These are phyloP conservation scores for Helicolenus hilgendorfi DNA, from an alignment of 2,797 vertebrate genomes.

Conservation along the genomic window DNA sequence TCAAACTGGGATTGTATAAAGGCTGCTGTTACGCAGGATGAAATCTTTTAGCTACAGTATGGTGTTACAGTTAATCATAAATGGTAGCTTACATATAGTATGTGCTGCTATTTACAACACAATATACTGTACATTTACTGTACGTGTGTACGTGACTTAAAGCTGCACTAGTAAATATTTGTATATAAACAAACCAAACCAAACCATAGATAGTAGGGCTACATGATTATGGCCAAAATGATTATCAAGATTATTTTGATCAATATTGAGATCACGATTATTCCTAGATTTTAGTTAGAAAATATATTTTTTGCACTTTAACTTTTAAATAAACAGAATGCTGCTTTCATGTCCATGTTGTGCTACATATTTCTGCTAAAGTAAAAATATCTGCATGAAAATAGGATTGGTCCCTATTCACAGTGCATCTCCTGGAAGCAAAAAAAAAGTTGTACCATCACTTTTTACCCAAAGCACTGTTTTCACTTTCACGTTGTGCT, in stretches of 20 bases:
- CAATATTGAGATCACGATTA: background rate
- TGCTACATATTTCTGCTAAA: too few relatives aligned
- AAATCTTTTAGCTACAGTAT: background rate
- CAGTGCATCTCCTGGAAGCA: too few relatives aligned
- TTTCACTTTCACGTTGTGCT: too few relatives aligned
- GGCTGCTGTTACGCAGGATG: background rate
- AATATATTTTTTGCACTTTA: accelerated
- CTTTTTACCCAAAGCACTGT: too few relatives aligned
- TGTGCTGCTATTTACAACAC: background rate
- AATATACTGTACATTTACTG: background rate
- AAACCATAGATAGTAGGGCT: background rate
- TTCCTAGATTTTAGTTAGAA: background rate
- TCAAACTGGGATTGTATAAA: constrained; percentile 23
- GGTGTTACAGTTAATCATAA: background rate
- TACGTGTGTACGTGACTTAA: background rate
- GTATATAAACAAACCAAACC: background rate
- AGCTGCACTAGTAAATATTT: background rate
- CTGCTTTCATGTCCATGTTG: accelerated
- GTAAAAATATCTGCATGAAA: too few relatives aligned
- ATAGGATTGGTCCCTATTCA: too few relatives aligned
- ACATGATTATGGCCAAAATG: background rate
- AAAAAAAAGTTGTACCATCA: too few relatives aligned
- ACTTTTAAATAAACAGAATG: too few relatives aligned
- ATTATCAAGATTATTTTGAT: background rate
- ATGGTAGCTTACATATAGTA: background rate